Evolutionary conservation across 2,797 vertebrate species (phyloP).

Genomic region (Neopelma chrysocephalum): DNA sequence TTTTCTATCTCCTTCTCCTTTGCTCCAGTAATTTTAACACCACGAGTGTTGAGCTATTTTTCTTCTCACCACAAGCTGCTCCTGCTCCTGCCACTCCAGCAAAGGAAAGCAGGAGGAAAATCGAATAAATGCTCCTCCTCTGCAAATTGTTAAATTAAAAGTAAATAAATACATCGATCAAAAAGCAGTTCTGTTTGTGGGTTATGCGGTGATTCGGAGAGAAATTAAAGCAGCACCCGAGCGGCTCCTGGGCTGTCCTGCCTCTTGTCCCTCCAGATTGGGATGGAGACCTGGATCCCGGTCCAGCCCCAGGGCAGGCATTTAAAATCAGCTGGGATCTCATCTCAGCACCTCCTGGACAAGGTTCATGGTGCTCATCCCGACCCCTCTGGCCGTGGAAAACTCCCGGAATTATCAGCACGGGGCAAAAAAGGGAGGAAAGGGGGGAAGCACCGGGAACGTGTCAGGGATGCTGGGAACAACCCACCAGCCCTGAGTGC

Average conservation of each 20-base stretch:
- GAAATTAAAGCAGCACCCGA: neutral
- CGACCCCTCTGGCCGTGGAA: rapidly evolving
- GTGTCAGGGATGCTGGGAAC: neutral
- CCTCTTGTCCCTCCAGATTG: rapidly evolving
- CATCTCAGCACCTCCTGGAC: neutral
- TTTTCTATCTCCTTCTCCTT: neutral
- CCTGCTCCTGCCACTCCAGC: neutral
- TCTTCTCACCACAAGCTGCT: neutral
- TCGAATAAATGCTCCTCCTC: rapidly evolving
- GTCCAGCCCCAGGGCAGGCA: neutral
- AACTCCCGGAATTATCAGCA: neutral
- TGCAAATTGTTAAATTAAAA: neutral
- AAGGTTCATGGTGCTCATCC: neutral
- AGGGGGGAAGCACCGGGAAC: rapidly evolving
- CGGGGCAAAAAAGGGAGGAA: rapidly evolving
- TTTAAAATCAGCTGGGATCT: neutral
- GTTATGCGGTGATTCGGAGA: neutral
- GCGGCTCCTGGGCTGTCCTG: neutral
- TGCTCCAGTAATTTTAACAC: neutral
- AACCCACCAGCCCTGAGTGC: neutral
- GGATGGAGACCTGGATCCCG: neutral
- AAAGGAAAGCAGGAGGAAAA: neutral
- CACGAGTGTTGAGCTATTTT: neutral
- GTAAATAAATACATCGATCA: neutral
- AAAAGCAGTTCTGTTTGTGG: neutral